Percentiles rank a stretch among this genome's conserved stretches.
Evolutionary conservation across 2,797 vertebrate genomes (phyloP).

Genomic region (Liasis olivaceus): DNA sequence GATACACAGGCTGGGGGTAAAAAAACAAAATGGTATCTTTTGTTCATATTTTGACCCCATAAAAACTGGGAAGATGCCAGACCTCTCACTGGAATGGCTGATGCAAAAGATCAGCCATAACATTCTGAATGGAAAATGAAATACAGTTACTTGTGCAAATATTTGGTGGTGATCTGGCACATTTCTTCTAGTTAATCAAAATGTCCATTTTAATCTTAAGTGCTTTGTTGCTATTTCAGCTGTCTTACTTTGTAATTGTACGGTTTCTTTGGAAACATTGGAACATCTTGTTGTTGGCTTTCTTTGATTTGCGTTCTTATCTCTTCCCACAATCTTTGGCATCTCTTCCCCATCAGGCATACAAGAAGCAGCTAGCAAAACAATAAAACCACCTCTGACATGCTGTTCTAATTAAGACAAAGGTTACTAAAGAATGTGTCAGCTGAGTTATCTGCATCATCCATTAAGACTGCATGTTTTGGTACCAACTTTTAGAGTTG

Average conservation of each 20-base stretch:
- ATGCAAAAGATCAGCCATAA: background rate
- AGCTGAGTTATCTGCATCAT: background rate
- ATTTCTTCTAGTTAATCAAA: background rate
- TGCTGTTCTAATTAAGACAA: background rate
- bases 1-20: background rate
- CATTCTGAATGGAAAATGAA: background rate
- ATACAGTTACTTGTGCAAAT: background rate
- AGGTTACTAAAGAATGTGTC: background rate
- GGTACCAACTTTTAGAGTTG: background rate
- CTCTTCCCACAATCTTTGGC: background rate
- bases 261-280: background rate
- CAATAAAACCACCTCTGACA: background rate
- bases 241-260: background rate
- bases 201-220: background rate
- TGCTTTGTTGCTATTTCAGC: background rate
- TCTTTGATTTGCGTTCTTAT: background rate
- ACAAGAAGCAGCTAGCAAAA: background rate
- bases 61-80: background rate
- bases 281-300: background rate
- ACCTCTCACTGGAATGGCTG: background rate
- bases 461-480: background rate
- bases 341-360: background rate
- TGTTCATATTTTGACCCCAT: background rate
- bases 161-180: background rate
- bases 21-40: background rate